Percentiles rank a stretch among this genome's conserved stretches.
phyloP scores from a whole-genome alignment of 2,888 invertebrate genomes.

The Melangyna quadrimaculata region DNA sequence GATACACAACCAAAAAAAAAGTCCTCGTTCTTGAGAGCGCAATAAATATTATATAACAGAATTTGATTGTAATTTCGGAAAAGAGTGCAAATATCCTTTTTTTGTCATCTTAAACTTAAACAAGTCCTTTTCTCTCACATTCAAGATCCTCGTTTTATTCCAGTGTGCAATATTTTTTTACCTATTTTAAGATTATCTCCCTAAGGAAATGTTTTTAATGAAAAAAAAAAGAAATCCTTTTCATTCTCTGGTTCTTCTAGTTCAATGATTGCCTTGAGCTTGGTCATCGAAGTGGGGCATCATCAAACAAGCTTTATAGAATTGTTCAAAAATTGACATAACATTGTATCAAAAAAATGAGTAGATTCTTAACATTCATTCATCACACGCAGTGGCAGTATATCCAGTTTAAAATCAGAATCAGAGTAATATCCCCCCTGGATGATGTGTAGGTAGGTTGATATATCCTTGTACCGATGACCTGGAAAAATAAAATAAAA shows the following conservation, averaged over 20 bases:
- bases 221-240: conserved; percentile 58
- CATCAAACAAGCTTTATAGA: neutral
- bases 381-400: conserved; percentile 60
- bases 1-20: neutral
- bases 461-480: conserved; percentile 32
- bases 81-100: conserved; percentile 58
- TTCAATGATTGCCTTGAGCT: conserved; percentile 31
- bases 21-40: conserved; percentile 7
- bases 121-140: neutral
- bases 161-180: neutral
- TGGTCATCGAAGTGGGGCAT: neutral
- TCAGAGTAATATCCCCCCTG: neutral
- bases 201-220: conserved; percentile 40
- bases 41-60: conserved; percentile 44
- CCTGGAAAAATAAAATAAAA: conserved; percentile 33
- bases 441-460: neutral
- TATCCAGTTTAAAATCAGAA: neutral
- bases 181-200: conserved; percentile 1
- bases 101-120: conserved; percentile 10
- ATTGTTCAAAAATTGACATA: conserved; percentile 46
- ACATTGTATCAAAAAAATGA: conserved; percentile 60
- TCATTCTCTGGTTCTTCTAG: neutral
- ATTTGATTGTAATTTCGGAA: conserved; percentile 65
- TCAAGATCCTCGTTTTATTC: neutral
- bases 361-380: conserved; percentile 48